Conservation (phyloP, 2,797 vertebrate species). For the Eutrigla gurnardus region DNA sequence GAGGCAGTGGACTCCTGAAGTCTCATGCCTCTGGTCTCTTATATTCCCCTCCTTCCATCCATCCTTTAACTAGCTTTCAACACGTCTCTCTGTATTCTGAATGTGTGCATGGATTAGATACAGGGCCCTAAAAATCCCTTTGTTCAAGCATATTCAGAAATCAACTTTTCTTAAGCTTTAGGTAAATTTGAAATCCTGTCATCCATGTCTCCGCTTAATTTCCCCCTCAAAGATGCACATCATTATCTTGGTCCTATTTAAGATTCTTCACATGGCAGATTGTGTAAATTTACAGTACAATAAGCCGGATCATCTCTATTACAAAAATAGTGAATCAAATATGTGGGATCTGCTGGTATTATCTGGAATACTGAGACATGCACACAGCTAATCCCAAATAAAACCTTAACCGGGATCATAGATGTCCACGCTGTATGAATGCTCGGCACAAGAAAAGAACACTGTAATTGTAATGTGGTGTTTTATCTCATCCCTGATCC, state of each 20-base stretch:
- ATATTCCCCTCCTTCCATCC: not conserved
- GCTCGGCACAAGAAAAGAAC: not conserved
- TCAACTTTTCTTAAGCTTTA: not conserved
- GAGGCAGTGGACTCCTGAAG: conserved; percentile 15
- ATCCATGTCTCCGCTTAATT: not conserved
- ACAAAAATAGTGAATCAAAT: not conserved
- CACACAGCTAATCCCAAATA: conserved; percentile 39
- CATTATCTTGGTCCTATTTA: not conserved
- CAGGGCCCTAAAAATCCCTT: not conserved
- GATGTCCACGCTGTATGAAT: conserved; percentile 1
- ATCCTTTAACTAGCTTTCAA: conserved; percentile 22
- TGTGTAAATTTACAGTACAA: conserved; percentile 5
- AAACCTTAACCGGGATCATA: not conserved
- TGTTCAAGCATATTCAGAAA: not conserved
- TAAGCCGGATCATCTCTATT: conserved; percentile 37
- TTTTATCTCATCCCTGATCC: not conserved
- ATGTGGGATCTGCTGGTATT: conserved; percentile 10
- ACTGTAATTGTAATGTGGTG: not conserved
- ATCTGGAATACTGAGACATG: conserved; percentile 15
- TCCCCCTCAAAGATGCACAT: not conserved
- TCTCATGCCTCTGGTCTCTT: conserved; percentile 13
- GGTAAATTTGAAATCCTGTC: not conserved
- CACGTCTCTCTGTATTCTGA: not conserved
- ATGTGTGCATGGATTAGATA: not conserved
- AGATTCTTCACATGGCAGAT: not conserved